Evolutionary conservation across 2,797 vertebrate genomes (phyloP).

Genomic region (Scleropages formosus): DNA sequence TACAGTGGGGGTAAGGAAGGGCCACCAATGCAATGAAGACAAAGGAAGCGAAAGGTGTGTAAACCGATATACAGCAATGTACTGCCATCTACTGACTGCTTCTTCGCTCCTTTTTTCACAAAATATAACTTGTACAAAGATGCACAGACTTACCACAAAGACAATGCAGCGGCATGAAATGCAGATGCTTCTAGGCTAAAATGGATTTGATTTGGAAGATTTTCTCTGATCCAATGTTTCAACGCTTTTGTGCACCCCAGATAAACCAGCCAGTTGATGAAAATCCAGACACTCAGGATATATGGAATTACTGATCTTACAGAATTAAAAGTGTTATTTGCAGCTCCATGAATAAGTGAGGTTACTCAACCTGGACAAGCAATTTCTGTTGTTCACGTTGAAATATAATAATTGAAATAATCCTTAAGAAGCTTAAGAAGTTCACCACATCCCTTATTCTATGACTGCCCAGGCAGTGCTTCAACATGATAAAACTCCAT

Average conservation of each 20-base stretch:
- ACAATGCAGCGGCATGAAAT: neutral
- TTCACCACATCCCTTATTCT: constrained; percentile 13
- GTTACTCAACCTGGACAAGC: constrained; percentile 13
- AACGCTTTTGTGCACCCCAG: too few relatives aligned
- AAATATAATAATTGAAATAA: constrained; percentile 31
- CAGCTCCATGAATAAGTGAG: neutral
- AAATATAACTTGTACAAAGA: neutral
- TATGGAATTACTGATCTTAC: too few relatives aligned
- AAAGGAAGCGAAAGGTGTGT: constrained; percentile 19
- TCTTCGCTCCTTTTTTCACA: neutral
- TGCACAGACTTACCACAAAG: neutral
- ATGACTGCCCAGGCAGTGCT: too few relatives aligned
- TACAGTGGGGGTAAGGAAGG: constrained; percentile 30
- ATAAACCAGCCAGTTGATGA: too few relatives aligned
- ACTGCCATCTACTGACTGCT: constrained; percentile 51
- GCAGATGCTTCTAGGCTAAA: too few relatives aligned
- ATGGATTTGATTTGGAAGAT: too few relatives aligned
- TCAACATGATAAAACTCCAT: too few relatives aligned
- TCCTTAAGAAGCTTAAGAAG: constrained; percentile 20
- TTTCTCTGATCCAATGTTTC: too few relatives aligned
- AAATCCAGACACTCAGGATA: too few relatives aligned
- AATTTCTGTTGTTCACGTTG: constrained; percentile 17
- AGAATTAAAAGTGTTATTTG: neutral
- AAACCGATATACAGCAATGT: constrained; percentile 34
- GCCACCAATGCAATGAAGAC: constrained; percentile 39